Percentiles rank a stretch among this genome's conserved stretches.
Evolutionary conservation across 2,888 invertebrate species (phyloP).

Genomic region (Priapulus caudatus): DNA sequence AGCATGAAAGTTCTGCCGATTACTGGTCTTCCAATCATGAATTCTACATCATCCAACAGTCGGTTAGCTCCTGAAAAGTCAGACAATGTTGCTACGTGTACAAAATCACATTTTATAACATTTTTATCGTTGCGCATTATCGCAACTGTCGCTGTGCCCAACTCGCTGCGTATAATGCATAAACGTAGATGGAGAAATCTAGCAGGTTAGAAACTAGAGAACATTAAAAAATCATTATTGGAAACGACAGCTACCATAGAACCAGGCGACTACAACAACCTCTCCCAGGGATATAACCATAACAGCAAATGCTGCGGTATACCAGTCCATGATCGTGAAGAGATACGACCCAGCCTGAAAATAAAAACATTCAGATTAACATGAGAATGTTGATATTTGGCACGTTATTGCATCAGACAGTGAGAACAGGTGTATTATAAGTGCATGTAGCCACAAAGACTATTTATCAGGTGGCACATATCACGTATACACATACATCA

Average conservation of each 20-base stretch:
- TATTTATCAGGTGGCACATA: too few species aligned
- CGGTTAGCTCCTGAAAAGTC: background rate
- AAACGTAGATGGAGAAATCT: too few species aligned
- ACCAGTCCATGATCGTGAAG: slow-evolving; percentile 40
- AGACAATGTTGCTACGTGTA: too few species aligned
- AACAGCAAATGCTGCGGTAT: slow-evolving; percentile 37
- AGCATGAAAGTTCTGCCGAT: background rate
- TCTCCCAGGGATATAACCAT: slow-evolving; percentile 39
- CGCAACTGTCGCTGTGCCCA: too few species aligned
- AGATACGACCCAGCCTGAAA: slow-evolving; percentile 38
- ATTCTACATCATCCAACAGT: slow-evolving; percentile 13
- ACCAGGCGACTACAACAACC: slow-evolving; percentile 31
- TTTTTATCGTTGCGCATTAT: too few species aligned
- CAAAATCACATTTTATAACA: too few species aligned
- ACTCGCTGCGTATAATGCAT: too few species aligned
- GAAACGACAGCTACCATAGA: slow-evolving; percentile 38
- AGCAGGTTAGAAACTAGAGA: too few species aligned
- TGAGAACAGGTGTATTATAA: too few species aligned
- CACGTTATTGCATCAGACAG: too few species aligned
- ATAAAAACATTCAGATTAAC: background rate
- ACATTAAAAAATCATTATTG: too few species aligned
- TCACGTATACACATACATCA: background rate
- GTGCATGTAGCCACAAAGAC: background rate
- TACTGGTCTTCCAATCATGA: slow-evolving; percentile 16
- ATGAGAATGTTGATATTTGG: too few species aligned